Evolutionary conservation across 2,888 invertebrate species (phyloP).

Genomic region (Spialia ferax): DNA sequence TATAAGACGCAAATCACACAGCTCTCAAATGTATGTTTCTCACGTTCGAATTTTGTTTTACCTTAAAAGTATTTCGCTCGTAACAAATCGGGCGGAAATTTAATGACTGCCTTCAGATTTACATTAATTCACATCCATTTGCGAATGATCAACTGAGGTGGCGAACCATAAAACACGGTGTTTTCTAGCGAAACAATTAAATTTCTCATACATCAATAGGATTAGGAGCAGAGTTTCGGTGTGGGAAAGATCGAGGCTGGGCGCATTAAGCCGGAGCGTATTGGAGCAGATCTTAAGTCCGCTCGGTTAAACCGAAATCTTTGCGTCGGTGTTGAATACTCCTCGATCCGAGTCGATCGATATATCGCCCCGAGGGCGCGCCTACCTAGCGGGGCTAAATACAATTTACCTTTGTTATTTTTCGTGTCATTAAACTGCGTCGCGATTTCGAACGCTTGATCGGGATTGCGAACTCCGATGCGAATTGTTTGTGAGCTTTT

Average conservation of each 20-base stretch:
- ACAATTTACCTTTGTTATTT: constrained; percentile 87
- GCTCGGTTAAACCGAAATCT: constrained; percentile 73
- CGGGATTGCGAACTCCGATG: constrained; percentile 84
- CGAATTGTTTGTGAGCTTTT: constrained; percentile 86
- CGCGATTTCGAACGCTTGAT: constrained; percentile 84
- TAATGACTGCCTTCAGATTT: constrained; percentile 82
- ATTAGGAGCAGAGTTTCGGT: constrained; percentile 67
- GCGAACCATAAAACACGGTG: constrained; percentile 69
- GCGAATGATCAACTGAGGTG: constrained; percentile 66
- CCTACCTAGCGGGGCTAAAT: constrained; percentile 81
- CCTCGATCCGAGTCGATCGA: constrained; percentile 70
- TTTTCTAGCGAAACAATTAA: constrained; percentile 82
- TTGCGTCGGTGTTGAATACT: constrained; percentile 66
- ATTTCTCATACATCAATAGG: constrained; percentile 76
- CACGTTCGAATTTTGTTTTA: constrained; percentile 44
- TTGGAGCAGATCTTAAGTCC: constrained; percentile 71
- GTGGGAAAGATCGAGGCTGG: constrained; percentile 54
- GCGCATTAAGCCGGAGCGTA: constrained; percentile 63
- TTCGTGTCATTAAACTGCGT: constrained; percentile 87
- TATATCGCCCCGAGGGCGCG: constrained; percentile 72
- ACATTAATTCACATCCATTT: constrained; percentile 75
- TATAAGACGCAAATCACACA: constrained; percentile 22
- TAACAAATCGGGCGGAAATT: constrained; percentile 79
- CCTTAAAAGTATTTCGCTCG: constrained; percentile 76
- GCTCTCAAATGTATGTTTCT: constrained; percentile 45